Evolutionary conservation across 2,113 vertebrate species (phyloP).

Genomic region (Pelusios castaneus): DNA sequence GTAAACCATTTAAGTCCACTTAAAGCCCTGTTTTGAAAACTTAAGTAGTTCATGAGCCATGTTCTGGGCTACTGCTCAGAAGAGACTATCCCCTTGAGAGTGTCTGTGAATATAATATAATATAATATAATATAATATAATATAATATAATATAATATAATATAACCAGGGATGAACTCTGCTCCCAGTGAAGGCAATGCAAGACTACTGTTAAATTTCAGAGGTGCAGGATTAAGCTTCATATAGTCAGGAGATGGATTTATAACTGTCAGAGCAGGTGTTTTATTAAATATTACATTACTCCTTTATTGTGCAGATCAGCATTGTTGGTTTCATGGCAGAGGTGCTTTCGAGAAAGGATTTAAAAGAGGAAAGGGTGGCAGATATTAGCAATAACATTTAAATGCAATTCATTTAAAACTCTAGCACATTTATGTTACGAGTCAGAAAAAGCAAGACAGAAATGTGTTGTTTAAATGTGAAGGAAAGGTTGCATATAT

Average conservation of each 20-base stretch:
- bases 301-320: background rate
- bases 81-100: background rate
- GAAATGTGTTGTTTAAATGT: background rate
- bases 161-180: background rate
- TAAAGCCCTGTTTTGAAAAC: background rate
- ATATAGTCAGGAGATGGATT: background rate
- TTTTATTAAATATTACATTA: background rate
- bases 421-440: background rate
- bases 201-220: background rate
- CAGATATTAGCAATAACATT: background rate
- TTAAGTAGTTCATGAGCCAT: background rate
- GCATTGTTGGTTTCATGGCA: background rate
- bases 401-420: background rate
- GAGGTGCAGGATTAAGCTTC: background rate
- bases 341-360: background rate
- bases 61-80: background rate
- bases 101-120: no score
- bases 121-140: no score
- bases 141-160: no score
- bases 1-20: background rate
- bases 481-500: conserved; percentile 6
- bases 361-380: background rate
- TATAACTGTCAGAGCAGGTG: background rate
- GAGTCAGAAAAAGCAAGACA: background rate
- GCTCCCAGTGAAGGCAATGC: background rate